These are phyloP conservation scores for Planiliza haematocheilus DNA, from an alignment of 2,113 vertebrate species.

Conservation along the genomic window DNA sequence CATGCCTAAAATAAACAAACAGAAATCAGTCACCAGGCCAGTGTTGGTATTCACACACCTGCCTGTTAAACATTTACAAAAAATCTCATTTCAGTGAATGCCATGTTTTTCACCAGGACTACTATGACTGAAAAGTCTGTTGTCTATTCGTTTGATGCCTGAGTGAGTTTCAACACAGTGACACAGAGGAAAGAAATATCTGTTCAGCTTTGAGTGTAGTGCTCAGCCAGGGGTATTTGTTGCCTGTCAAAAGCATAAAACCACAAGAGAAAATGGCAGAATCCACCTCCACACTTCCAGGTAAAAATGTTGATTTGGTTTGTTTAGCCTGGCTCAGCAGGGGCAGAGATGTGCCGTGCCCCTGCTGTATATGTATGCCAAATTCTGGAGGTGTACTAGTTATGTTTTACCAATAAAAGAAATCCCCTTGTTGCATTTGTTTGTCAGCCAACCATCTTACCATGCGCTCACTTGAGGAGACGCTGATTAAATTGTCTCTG, in stretches of 20 bases:
- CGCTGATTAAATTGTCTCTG: slow-evolving; percentile 61
- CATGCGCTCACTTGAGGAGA: slow-evolving; percentile 26
- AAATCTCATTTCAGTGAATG: background rate
- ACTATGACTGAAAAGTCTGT: background rate
- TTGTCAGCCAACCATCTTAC: slow-evolving; percentile 38
- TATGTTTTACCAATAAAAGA: slow-evolving; percentile 68
- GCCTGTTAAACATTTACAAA: background rate
- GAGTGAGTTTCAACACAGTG: background rate
- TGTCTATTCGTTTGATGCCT: background rate
- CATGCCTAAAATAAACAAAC: background rate
- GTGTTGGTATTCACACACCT: background rate
- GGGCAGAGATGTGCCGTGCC: background rate
- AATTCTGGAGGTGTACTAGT: slow-evolving; percentile 24
- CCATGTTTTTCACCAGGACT: background rate
- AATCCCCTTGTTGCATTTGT: slow-evolving; percentile 40
- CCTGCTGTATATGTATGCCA: slow-evolving; percentile 38
- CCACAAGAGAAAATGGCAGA: slow-evolving; percentile 15
- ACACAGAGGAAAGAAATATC: slow-evolving; percentile 6
- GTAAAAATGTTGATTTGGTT: slow-evolving; percentile 9
- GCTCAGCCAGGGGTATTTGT: slow-evolving; percentile 28
- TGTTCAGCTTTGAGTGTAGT: slow-evolving; percentile 9
- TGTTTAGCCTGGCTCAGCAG: background rate
- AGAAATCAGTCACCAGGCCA: background rate
- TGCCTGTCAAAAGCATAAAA: slow-evolving; percentile 16
- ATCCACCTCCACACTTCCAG: slow-evolving; percentile 7